Evolutionary conservation across 92 coral and sea anemone species (phyloP).

Genomic region (Epizoanthus stellaris): DNA sequence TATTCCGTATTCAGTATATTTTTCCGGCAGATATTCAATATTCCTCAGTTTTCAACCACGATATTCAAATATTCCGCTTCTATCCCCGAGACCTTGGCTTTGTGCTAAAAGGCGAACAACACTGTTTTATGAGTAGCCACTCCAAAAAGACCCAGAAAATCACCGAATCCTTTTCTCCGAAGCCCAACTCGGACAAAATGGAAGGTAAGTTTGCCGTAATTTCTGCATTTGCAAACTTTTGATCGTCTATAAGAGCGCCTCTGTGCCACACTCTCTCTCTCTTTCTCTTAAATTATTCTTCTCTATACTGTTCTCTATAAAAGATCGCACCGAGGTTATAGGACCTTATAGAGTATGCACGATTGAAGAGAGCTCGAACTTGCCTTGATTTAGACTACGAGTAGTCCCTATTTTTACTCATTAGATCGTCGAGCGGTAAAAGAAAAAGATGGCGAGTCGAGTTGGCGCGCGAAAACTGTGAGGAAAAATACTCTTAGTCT

Average conservation of each 20-base stretch:
- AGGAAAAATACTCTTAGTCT: no score
- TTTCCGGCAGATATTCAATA: no score
- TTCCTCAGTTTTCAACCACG: no score
- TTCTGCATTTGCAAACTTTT: constrained; percentile 60
- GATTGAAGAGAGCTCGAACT: constrained; percentile 56
- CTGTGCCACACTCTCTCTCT: constrained; percentile 75
- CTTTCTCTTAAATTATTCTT: constrained; percentile 65
- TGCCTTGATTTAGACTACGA: background rate
- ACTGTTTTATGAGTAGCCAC: constrained; percentile 61
- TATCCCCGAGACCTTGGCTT: no score
- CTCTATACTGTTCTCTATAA: constrained; percentile 82
- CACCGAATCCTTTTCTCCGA: constrained; percentile 72
- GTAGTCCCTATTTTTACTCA: no score
- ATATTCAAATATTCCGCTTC: no score
- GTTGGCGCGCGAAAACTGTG: no score
- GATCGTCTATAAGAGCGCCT: constrained; percentile 55
- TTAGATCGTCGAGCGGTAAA: no score
- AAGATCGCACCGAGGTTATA: constrained; percentile 61
- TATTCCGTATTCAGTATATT: no score
- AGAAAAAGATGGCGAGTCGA: no score
- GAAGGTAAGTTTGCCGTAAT: constrained; percentile 74
- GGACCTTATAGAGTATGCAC: constrained; percentile 65
- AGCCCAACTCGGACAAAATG: constrained; percentile 74
- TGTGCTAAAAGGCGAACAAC: constrained; percentile 42
- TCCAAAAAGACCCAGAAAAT: constrained; percentile 64